Percentiles rank a stretch among this genome's conserved stretches.
phyloP scores from a whole-genome alignment of 2,888 invertebrate genomes.

The Zygogramma bicolorata region DNA sequence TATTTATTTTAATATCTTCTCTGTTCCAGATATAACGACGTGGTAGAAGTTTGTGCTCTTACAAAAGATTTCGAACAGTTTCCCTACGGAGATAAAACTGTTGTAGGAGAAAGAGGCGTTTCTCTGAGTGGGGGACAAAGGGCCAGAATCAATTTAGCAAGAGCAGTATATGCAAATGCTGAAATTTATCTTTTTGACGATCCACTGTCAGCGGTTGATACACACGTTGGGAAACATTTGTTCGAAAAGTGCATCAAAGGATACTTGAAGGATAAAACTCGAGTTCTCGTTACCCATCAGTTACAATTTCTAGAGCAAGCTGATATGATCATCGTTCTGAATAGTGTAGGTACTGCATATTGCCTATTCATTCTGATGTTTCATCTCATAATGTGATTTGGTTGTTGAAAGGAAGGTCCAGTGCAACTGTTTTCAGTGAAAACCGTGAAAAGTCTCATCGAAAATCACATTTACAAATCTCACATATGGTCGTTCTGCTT shows the following conservation, averaged over 20 bases:
- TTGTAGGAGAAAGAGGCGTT: constrained; percentile 85
- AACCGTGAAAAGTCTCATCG: too few species aligned
- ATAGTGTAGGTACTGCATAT: constrained; percentile 67
- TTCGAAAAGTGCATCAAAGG: constrained; percentile 79
- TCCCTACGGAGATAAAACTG: constrained; percentile 78
- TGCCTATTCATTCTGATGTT: too few species aligned
- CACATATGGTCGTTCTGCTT: too few species aligned
- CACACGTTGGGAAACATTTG: constrained; percentile 80
- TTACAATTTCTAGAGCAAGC: constrained; percentile 80
- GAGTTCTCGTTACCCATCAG: constrained; percentile 88
- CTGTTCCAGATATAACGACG: constrained; percentile 56
- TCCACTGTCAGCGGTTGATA: constrained; percentile 84
- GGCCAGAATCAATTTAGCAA: constrained; percentile 81
- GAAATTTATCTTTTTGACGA: constrained; percentile 85
- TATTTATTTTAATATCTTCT: not conserved
- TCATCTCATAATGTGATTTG: too few species aligned
- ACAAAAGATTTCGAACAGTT: constrained; percentile 78
- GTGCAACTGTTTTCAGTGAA: too few species aligned
- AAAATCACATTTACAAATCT: too few species aligned
- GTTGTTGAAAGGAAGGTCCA: too few species aligned
- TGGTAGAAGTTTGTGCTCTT: constrained; percentile 75
- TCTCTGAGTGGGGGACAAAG: constrained; percentile 86
- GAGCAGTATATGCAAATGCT: constrained; percentile 83
- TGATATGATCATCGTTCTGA: constrained; percentile 75
- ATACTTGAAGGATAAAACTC: constrained; percentile 72